phyloP scores from a whole-genome alignment of 2,888 invertebrate species.

The Acleris holmiana region DNA sequence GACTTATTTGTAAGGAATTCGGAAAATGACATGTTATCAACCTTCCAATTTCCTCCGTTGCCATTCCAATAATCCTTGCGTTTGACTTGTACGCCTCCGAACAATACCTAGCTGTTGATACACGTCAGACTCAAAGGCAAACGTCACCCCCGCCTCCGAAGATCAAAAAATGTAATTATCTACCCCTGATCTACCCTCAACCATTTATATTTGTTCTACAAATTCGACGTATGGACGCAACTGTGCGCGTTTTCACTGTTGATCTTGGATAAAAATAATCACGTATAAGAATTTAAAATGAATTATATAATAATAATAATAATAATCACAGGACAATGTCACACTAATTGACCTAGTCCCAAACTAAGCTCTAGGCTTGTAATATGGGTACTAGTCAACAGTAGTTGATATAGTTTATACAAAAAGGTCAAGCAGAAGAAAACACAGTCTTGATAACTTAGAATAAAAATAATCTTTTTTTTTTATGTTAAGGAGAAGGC shows the following conservation, averaged over 20 bases:
- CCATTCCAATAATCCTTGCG: constrained; percentile 21
- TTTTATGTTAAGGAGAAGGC: too few relatives aligned
- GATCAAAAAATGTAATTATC: constrained; percentile 85
- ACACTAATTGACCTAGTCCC: too few relatives aligned
- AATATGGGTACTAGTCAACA: too few relatives aligned
- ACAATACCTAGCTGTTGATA: constrained; percentile 70
- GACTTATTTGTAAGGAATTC: not conserved
- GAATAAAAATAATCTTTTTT: too few relatives aligned
- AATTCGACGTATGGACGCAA: constrained; percentile 81
- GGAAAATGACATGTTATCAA: constrained; percentile 18
- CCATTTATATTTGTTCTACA: constrained; percentile 84
- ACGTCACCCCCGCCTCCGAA: constrained; percentile 74
- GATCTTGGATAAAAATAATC: not conserved
- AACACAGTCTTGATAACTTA: too few relatives aligned
- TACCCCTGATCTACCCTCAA: constrained; percentile 83
- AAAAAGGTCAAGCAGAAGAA: too few relatives aligned
- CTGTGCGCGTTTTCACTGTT: constrained; percentile 59
- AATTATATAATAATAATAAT: too few relatives aligned
- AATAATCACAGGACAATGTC: too few relatives aligned
- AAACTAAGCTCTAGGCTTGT: too few relatives aligned
- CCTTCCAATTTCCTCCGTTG: constrained; percentile 31
- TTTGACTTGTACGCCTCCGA: constrained; percentile 49
- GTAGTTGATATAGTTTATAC: too few relatives aligned
- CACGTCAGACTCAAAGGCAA: constrained; percentile 61
- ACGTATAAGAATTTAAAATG: not conserved